Evolutionary conservation across 1,140 invertebrate species (phyloP).

Genomic region (Penaeus japonicus): DNA sequence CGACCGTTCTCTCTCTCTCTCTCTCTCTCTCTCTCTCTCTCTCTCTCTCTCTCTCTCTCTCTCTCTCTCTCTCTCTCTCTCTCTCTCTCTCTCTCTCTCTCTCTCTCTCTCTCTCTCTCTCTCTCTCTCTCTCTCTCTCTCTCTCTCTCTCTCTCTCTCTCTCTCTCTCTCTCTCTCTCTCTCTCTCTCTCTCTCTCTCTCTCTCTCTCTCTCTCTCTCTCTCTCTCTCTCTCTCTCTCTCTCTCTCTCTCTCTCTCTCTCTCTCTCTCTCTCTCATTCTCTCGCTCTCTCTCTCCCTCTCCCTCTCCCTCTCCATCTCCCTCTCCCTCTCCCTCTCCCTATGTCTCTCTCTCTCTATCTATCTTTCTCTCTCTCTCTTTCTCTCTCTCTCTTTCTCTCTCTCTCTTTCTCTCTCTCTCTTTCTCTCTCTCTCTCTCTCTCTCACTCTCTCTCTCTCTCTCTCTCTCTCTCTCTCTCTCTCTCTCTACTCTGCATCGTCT

Average conservation of each 20-base stretch:
- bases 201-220: neutral
- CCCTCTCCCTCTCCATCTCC: neutral
- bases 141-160: neutral
- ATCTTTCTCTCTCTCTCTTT: neutral
- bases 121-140: neutral
- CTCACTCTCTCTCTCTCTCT: neutral
- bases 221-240: neutral
- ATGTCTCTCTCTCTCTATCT: neutral
- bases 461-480: neutral
- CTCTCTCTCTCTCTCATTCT: neutral
- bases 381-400: conserved; percentile 31
- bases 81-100: no score
- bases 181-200: neutral
- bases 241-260: no score
- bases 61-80: no score
- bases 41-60: no score
- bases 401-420: conserved; percentile 30
- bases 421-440: conserved; percentile 8
- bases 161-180: neutral
- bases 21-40: no score
- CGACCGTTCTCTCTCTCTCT: no score
- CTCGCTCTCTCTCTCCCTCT: neutral
- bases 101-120: no score
- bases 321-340: neutral
- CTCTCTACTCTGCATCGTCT: no score